Percentiles rank a stretch among this genome's conserved stretches.
phyloP scores from a whole-genome alignment of 2,113 vertebrate genomes.

The Chelonoidis abingdonii region DNA sequence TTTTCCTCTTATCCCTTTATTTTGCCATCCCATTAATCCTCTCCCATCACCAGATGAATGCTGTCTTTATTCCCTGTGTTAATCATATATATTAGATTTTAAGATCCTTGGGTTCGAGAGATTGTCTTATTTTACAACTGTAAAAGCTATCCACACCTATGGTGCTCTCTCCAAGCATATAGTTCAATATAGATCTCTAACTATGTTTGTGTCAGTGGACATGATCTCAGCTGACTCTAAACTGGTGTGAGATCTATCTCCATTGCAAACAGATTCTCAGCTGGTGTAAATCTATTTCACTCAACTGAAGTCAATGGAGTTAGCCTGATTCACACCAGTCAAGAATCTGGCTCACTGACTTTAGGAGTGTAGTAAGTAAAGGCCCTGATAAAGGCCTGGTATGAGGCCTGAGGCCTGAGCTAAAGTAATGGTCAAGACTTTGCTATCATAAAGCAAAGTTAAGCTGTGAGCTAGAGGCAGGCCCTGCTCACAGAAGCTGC shows the following conservation, averaged over 20 bases:
- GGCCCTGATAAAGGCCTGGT: no score
- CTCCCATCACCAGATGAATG: background rate
- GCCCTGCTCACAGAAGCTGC: no score
- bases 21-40: background rate
- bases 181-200: background rate
- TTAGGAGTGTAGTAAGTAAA: no score
- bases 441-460: no score
- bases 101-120: background rate
- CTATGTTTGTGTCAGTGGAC: background rate
- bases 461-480: no score
- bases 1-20: background rate
- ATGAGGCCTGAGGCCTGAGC: no score
- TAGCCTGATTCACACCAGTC: background rate
- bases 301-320: background rate
- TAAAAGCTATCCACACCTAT: background rate
- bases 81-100: background rate
- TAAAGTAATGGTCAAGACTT: no score
- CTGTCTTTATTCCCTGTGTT: background rate
- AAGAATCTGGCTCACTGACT: accelerated
- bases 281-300: background rate
- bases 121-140: background rate
- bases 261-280: background rate
- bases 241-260: background rate
- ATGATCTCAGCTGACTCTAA: background rate
- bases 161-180: background rate